Base-by-base conservation (phyloP, 1,140 invertebrate species). In the Aporrectodea caliginosa region DNA sequence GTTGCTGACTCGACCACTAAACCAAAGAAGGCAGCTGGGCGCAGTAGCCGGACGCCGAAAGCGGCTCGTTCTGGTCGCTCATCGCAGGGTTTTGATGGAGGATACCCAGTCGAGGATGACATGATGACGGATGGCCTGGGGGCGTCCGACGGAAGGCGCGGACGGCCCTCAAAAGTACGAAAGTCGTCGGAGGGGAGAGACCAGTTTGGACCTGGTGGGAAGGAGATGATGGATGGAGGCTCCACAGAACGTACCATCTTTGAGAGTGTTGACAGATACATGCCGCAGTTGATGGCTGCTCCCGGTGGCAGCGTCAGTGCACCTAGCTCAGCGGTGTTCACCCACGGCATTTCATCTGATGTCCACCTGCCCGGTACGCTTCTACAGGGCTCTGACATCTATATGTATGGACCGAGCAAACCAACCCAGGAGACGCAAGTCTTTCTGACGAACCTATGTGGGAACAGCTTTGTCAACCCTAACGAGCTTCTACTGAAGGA, bases 1-100 rank as follows among this genome's bases (percentile, higher is more conserved):
- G 81, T 84, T 34, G 83, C 86, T 16, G 86, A 87, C 78, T 87
- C 86, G 16, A 85, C 85, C n/a, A 85, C 85, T 84, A 79, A 86
- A 87, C 74, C 84, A 82, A 78, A 78, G 69, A 73, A 71, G 69
- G 27, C 29, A 22, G 27, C 69, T 16, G 31, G 27, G 27, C 29
- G 35, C 34, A 31, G 2, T 27, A 32, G 34, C 34, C 31, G 43
- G 22, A 31, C 34, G 1, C n/a, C 43, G 6, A 58, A 58, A 58
- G 6, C 43, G 6, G 43, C 6, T 22, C 43, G 43, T 58, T 12
- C 43, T 6, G 43, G 43, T 58, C 43, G 43, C 43, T 12, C 43
- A 22, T 6, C 43, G 43, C 43, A 6, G 22, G 43, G 43, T 22
- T 58, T 58, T 58, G 43, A 58, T 58, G 43, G 43, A 6, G 43